Conservation (phyloP, 2,888 invertebrate species). For the Nymphalis polychloros region DNA sequence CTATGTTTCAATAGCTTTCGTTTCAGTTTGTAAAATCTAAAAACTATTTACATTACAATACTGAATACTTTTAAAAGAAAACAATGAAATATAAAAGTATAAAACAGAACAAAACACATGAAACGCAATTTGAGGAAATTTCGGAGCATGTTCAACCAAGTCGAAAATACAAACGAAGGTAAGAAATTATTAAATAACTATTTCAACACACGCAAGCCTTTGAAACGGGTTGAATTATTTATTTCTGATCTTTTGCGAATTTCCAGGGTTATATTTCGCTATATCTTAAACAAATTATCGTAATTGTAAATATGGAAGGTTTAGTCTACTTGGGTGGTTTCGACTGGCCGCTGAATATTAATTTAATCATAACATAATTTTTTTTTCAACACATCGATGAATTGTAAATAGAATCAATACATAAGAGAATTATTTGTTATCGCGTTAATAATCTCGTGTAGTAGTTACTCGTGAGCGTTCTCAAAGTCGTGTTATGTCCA, state of each 20-base stretch:
- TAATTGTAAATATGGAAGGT: conserved; percentile 4
- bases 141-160: conserved; percentile 24
- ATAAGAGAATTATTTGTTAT: not conserved
- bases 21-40: not conserved
- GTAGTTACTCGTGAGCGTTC: not conserved
- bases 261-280: conserved; percentile 13
- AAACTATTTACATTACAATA: not conserved
- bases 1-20: not conserved
- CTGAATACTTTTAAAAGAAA: too few species aligned
- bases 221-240: conserved; percentile 38
- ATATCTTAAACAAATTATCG: conserved; percentile 15
- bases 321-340: not conserved
- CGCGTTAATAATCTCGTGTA: not conserved
- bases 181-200: conserved; percentile 38
- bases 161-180: conserved; percentile 21
- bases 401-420: not conserved
- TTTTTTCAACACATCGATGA: too few species aligned
- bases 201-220: conserved; percentile 36
- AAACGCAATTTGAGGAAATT: conserved; percentile 13
- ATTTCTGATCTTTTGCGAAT: conserved; percentile 21
- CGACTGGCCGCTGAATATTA: too few species aligned
- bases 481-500: too few species aligned
- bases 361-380: too few species aligned
- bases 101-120: not conserved
- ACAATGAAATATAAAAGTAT: not conserved